Conservation (phyloP, 53 echinoderm and acorn worm species). For the Glandiceps talaboti region DNA sequence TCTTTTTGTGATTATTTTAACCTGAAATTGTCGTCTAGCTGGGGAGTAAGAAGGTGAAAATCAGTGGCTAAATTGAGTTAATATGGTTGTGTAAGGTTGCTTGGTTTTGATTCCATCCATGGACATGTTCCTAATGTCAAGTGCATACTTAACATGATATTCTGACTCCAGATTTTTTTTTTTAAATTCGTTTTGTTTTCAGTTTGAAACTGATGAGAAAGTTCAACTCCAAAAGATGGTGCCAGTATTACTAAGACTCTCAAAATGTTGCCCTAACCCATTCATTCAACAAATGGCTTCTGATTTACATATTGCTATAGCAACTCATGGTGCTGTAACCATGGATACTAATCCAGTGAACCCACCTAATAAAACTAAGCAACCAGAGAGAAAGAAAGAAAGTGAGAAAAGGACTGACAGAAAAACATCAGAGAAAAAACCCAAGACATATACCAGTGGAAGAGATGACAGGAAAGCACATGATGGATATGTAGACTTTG, state of each 20-base stretch:
- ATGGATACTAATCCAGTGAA: constrained; percentile 9
- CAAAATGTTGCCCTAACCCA: constrained; percentile 32
- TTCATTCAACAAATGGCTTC: constrained; percentile 53
- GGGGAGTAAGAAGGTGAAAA: no score
- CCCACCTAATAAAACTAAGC: neutral
- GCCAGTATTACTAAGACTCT: constrained; percentile 51
- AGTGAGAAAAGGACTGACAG: neutral
- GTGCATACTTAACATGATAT: no score
- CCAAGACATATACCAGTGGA: neutral
- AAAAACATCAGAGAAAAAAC: neutral
- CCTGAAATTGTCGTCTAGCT: no score
- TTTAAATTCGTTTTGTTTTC: constrained; percentile 6
- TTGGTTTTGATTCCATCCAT: no score
- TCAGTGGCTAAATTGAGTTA: no score
- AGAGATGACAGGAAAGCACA: neutral
- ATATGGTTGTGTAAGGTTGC: no score
- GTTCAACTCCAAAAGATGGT: constrained; percentile 41
- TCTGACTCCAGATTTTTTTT: no score
- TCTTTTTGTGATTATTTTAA: no score
- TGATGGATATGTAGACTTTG: constrained; percentile 28
- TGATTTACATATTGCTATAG: constrained; percentile 69
- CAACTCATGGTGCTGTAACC: constrained; percentile 81
- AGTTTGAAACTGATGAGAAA: constrained; percentile 36
- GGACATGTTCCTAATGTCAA: no score
- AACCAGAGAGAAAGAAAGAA: neutral